Evolutionary conservation across 2,888 invertebrate species (phyloP), one percentile per base, ranked within the genome.

Genomic region (Ormyrus labotus): DNA sequence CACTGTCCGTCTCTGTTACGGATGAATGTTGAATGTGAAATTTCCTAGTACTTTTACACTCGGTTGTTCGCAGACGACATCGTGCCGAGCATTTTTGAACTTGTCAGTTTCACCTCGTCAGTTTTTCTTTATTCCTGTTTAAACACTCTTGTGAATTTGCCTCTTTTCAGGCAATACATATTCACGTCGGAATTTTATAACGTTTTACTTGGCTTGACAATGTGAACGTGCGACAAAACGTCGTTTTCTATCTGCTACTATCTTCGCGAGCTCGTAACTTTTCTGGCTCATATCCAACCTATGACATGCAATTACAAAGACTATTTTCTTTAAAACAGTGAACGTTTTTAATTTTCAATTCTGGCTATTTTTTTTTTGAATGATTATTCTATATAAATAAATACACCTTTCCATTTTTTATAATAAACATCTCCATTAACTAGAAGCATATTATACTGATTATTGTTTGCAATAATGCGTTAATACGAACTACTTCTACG

Each of bases 11-110:
- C 78, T 65, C 53, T 45, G 53, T 60, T 51, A 6, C n/a, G 78
- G 53, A 72, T 72, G 60, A 55, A 73, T 60, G 55, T 53, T 63
- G 75, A 80, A 69, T 75, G 61, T 64, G 70, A 70, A 80, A 80
- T 74, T 75, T 70, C 69, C 69, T 19, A 57, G 48, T 64, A 47
- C 53, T 76, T 68, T 69, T 53, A 13, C 45, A 10, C 11, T 45
- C 51, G 74, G 11, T n/a, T 50, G 48, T 63, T 57, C 72, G 48
- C 9, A 48, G 19, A 19, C 6, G 9, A 45, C 10, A 19, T 1
- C 1, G 19, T 1, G 8, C 10, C 5, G 8, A 67, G 53, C 60
- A 68, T 60, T 78, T 72, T 78, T 68, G 60, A 50, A 47, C 51
- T 58, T 79, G 57, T 73, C 74, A 79, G 79, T 51, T 64, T 69